Base-by-base conservation (phyloP, 2,888 invertebrate genomes). In the Synergus laeviventris region DNA sequence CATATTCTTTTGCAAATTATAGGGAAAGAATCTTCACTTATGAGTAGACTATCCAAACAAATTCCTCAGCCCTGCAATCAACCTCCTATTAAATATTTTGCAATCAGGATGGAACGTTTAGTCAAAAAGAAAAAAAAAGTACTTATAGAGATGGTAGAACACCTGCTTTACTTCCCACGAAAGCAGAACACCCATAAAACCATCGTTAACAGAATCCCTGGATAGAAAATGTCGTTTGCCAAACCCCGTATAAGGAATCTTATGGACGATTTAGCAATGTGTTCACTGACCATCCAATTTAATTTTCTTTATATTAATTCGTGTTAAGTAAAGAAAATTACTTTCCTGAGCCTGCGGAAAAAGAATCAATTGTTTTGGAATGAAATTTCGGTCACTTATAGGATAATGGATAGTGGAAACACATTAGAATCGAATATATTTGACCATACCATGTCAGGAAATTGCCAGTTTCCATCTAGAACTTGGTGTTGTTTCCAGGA, bases 101-200 rank as follows among this genome's bases (percentile, higher is more conserved):
- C 18, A 21, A 12, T 56, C 56, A 56, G 21, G 21, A 56, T 56
- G 56, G 21, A 5, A 21, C 56, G 1, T 21, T 56, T 21, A 21
- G 56, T 12, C 21, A 5, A 56, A 56, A 56, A 56, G n/a, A 1
- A 3, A 18, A 56, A 49, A 1, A 11, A 36, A 31, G 9, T 31
- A 70, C 5, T 31, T 45, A 49, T 49, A 3, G 16, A 70, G 31
- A 31, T 31, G n/a, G 24, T 31, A 36, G 16, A 49, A 31, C 70
- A 49, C 49, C 70, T 70, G 70, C 49, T 70, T 31, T 31, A 49
- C 3, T 45, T 70, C 66, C n/a, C 66, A 66, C 66, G 42, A 31
- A 70, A 70, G 49, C 49, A 49, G 24, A 66, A 66, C 8, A 21
- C 24, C 16, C 42, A 66, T 66, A 45, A 45, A 70, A 49, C 70